phyloP scores from a whole-genome alignment of 2,797 vertebrate species.

The Ctenosaura bakeri region DNA sequence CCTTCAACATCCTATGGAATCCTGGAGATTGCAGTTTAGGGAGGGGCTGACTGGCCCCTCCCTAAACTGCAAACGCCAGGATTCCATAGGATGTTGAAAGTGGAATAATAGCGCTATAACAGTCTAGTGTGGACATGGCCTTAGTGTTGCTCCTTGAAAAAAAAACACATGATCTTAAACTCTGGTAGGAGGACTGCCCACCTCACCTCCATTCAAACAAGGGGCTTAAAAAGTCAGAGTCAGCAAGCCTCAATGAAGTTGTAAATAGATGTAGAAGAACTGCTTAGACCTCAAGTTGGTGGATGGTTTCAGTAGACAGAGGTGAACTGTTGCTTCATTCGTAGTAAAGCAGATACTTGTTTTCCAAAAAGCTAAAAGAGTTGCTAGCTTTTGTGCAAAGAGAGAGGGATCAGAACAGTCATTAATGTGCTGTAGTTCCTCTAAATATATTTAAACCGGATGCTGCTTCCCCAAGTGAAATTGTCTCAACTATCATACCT shows the following conservation, averaged over 20 bases:
- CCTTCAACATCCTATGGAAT: no score
- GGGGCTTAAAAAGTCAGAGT: not conserved
- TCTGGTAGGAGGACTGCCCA: not conserved
- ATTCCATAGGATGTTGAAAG: no score
- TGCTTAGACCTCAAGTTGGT: not conserved
- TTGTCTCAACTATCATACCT: conserved; percentile 7
- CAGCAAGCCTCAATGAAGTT: not conserved
- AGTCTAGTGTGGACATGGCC: not conserved
- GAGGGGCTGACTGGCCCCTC: no score
- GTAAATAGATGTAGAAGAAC: accelerated
- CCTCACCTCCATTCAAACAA: not conserved
- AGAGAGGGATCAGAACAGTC: conserved; percentile 44
- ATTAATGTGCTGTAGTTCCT: conserved; percentile 18
- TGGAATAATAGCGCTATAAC: no score
- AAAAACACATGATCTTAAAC: not conserved
- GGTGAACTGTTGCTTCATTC: not conserved
- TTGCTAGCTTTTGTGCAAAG: conserved; percentile 51
- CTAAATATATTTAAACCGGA: not conserved
- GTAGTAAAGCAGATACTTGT: not conserved
- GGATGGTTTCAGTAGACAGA: not conserved
- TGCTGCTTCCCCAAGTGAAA: not conserved
- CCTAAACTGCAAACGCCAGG: no score
- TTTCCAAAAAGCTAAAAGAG: conserved; percentile 25
- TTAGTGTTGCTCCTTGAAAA: not conserved
- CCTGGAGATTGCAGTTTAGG: no score